A percentile compares a stretch with the other conserved stretches of the same genome.
These are phyloP conservation scores for Unio delphinus DNA, from an alignment of 2,888 invertebrate genomes.

Conservation along the genomic window DNA sequence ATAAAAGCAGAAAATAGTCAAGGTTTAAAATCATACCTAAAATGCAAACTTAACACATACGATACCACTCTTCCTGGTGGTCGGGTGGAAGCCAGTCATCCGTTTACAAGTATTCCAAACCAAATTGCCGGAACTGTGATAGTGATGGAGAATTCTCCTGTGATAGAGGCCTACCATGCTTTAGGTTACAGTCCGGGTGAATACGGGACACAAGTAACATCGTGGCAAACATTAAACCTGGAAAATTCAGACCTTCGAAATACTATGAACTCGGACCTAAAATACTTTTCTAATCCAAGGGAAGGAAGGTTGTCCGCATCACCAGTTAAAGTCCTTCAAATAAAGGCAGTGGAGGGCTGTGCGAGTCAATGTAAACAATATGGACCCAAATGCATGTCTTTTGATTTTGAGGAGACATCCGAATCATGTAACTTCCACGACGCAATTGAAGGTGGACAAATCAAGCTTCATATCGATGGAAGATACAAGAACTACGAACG, in stretches of 20 bases:
- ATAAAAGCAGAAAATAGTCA: conserved; percentile 53
- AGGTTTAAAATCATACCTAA: conserved; percentile 32
- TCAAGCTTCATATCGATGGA: conserved; percentile 37
- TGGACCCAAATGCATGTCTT: conserved; percentile 44
- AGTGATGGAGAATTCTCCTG: conserved; percentile 50
- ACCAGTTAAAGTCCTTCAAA: conserved; percentile 23
- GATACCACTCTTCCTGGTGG: conserved; percentile 57
- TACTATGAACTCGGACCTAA: conserved; percentile 18
- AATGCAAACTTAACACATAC: conserved; percentile 48
- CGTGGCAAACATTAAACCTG: conserved; percentile 31
- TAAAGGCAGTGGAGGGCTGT: conserved; percentile 26
- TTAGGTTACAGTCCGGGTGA: conserved; percentile 47
- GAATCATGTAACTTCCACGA: conserved; percentile 49
- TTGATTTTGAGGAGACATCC: conserved; percentile 48
- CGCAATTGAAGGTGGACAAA: conserved; percentile 39
- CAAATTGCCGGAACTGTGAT: conserved; percentile 43
- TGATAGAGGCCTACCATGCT: conserved; percentile 29
- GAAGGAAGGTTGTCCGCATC: conserved; percentile 41
- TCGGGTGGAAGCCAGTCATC: conserved; percentile 46
- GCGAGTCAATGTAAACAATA: conserved; percentile 36
- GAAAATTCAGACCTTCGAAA: conserved; percentile 21
- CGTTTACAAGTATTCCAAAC: conserved; percentile 47
- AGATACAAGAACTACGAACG: conserved; percentile 49
- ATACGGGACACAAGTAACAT: conserved; percentile 39
- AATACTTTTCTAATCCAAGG: conserved; percentile 35